Conservation (phyloP, 2,113 vertebrate species). For the Anolis carolinensis region DNA sequence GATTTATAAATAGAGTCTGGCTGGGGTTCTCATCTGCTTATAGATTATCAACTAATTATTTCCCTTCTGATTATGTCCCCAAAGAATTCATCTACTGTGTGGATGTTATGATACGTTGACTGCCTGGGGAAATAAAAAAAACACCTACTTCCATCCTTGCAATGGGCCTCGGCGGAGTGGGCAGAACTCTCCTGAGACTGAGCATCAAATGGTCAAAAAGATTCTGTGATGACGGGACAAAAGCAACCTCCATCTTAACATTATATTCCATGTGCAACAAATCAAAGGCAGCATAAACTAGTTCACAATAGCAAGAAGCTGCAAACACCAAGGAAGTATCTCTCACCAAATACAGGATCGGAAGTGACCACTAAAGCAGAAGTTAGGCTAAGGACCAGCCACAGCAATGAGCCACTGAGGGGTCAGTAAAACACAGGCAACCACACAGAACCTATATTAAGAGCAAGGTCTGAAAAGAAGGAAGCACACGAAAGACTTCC, state of each 20-base stretch:
- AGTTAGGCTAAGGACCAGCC: not conserved
- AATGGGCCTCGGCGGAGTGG: not conserved
- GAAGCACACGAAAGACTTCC: not conserved
- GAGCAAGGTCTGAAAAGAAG: not conserved
- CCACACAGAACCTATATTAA: not conserved
- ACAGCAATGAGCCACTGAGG: not conserved
- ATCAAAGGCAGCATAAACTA: not conserved
- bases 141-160: not conserved
- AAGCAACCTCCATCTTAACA: not conserved
- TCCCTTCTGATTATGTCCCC: slow-evolving; percentile 15
- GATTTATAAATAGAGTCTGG: slow-evolving; percentile 14
- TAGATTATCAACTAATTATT: slow-evolving; percentile 22
- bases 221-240: not conserved
- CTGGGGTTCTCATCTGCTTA: slow-evolving; percentile 12
- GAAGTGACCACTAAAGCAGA: not conserved
- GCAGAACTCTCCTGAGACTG: not conserved
- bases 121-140: not conserved
- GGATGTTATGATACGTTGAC: not conserved
- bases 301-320: not conserved
- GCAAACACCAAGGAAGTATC: not conserved
- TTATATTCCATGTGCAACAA: not conserved
- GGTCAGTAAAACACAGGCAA: not conserved
- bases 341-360: not conserved
- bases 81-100: slow-evolving; percentile 11
- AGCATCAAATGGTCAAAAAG: not conserved